Evolutionary conservation across 2,888 invertebrate species (phyloP).

Genomic region (Phania funesta): DNA sequence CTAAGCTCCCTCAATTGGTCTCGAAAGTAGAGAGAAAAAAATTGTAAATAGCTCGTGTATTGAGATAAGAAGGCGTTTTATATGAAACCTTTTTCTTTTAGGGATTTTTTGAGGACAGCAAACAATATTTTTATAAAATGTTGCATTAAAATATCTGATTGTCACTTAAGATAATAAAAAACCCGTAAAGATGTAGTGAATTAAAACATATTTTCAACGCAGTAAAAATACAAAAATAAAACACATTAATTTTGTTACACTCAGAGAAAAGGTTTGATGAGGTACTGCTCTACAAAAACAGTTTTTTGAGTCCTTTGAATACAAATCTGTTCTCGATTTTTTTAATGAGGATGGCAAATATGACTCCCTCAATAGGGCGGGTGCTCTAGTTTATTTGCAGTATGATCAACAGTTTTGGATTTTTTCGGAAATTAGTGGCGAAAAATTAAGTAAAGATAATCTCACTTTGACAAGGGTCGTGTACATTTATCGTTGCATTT

Average conservation of each 20-base stretch:
- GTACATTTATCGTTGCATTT: too few relatives aligned
- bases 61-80: constrained; percentile 36
- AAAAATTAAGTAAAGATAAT: too few relatives aligned
- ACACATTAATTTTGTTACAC: constrained; percentile 16
- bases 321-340: not conserved
- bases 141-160: constrained; percentile 73
- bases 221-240: not conserved
- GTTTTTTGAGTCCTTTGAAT: not conserved
- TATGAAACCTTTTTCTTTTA: constrained; percentile 15
- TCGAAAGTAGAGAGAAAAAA: constrained; percentile 50
- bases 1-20: constrained; percentile 17
- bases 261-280: not conserved
- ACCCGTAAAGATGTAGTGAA: constrained; percentile 50
- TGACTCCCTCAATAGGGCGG: too few relatives aligned
- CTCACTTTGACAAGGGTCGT: too few relatives aligned
- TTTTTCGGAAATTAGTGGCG: too few relatives aligned
- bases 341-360: too few relatives aligned
- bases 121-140: constrained; percentile 58
- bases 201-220: constrained; percentile 39
- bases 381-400: too few relatives aligned
- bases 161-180: constrained; percentile 74
- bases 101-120: constrained; percentile 10
- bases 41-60: constrained; percentile 1
- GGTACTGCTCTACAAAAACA: not conserved
- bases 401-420: too few relatives aligned